Percentiles rank a stretch among this genome's conserved stretches.
phyloP scores from a whole-genome alignment of 1,140 invertebrate species.

The Batillaria attramentaria region DNA sequence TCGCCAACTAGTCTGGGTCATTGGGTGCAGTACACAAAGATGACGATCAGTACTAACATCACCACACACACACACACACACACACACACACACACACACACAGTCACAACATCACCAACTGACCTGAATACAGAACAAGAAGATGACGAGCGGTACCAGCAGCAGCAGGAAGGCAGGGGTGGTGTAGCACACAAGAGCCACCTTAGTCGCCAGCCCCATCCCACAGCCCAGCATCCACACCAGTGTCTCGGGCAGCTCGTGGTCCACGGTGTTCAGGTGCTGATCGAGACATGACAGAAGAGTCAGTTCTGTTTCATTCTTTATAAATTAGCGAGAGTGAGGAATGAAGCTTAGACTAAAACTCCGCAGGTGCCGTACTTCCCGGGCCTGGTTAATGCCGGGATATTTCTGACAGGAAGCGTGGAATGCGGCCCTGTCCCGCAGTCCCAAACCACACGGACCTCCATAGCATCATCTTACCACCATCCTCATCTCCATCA shows the following conservation, averaged over 20 bases:
- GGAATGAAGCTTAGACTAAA: no score
- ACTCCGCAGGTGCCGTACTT: no score
- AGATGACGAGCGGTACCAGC: slow-evolving; percentile 21
- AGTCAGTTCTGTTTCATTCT: no score
- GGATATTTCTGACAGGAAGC: no score
- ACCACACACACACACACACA: background rate
- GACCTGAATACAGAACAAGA: slow-evolving; percentile 33
- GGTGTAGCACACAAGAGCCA: slow-evolving; percentile 76
- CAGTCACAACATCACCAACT: no score
- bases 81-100: background rate
- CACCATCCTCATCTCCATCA: no score
- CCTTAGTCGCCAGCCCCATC: slow-evolving; percentile 85
- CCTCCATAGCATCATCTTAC: no score
- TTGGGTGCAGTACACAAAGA: background rate
- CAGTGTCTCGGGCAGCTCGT: slow-evolving; percentile 49
- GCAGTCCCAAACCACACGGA: no score
- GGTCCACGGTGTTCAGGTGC: slow-evolving; percentile 71
- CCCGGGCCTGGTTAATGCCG: no score
- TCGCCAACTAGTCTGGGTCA: background rate
- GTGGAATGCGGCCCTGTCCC: no score
- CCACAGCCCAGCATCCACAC: slow-evolving; percentile 49
- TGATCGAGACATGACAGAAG: no score
- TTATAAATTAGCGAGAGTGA: no score
- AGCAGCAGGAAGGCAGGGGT: slow-evolving; percentile 73
- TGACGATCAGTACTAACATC: background rate